Evolutionary conservation across 2,888 invertebrate genomes (phyloP).

Genomic region (Elegia similella): DNA sequence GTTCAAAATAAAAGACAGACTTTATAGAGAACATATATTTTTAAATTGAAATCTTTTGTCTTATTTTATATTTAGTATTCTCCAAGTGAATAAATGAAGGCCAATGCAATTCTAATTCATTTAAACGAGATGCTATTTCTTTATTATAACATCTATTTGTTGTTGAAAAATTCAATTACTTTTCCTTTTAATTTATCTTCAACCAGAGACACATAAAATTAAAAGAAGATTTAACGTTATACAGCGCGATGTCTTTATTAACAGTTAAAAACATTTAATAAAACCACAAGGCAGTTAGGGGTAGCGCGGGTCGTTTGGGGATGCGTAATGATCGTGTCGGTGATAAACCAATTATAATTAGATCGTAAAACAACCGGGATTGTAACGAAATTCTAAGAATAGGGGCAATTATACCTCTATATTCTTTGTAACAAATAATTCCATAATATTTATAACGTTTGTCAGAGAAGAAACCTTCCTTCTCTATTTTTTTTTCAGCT

Average conservation of each 20-base stretch:
- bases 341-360: constrained; percentile 64
- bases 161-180: background rate
- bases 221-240: constrained; percentile 18
- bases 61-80: too few relatives aligned
- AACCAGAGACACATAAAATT: constrained; percentile 28
- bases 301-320: constrained; percentile 44
- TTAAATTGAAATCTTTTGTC: too few relatives aligned
- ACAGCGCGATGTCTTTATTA: constrained; percentile 33
- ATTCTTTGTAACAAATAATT: background rate
- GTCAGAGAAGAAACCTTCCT: too few relatives aligned
- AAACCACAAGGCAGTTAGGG: constrained; percentile 48
- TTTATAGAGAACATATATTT: too few relatives aligned
- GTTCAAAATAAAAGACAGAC: too few relatives aligned
- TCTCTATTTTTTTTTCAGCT: too few relatives aligned
- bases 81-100: too few relatives aligned
- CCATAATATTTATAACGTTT: too few relatives aligned
- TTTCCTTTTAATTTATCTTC: background rate
- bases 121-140: too few relatives aligned
- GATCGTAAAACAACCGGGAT: constrained; percentile 70
- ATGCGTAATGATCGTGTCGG: constrained; percentile 53
- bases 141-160: too few relatives aligned
- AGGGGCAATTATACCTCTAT: constrained; percentile 22
- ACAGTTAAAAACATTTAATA: constrained; percentile 51
- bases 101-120: too few relatives aligned
- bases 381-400: constrained; percentile 58